Base-by-base conservation (phyloP, 1,140 invertebrate genomes). In the Chymomyza costata region DNA sequence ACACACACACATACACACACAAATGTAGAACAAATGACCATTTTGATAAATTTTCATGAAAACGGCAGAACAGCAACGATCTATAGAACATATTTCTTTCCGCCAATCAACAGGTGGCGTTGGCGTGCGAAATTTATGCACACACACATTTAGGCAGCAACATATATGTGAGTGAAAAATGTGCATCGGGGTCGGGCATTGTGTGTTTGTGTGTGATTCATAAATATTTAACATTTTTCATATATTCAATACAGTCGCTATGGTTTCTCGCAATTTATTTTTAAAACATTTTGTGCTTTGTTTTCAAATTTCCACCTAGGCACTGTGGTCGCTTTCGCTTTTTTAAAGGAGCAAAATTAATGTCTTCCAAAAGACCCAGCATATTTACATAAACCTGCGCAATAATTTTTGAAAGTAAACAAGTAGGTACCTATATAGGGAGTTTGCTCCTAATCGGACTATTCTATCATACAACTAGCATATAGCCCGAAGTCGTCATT, bases 31-130 rank as follows among this genome's bases (percentile, higher is more conserved):
- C 65, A 67, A 78, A 78, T 78, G 55, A 40, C 63, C 67, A 48
- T 70, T 80, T 67, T 78, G 71, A 70, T 78, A 67, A 56, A 80
- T 73, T 76, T 68, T 57, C 65, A 76, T 76, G n/a, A n/a, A n/a
- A n/a, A n/a, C n/a, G n/a, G n/a, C n/a, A n/a, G n/a, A n/a, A n/a
- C n/a, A n/a, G 55, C 54, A 69, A 44, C 31, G 41, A 18, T 31
- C 41, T 43, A 28, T 15, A 19, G n/a, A n/a, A n/a, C n/a, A n/a
- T n/a, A n/a, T n/a, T n/a, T n/a, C n/a, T n/a, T 46, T 38, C 14
- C 25, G 48, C 40, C 41, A 56, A 54, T 55, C 69, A 74, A 80
- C 73, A 80, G 73, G 73, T 80, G 73, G 73, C 60, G 59, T 66
- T 78, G 73, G 44, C 67, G 31, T 62, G 53, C 73, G 68, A n/a